Percentiles rank a stretch among this genome's conserved stretches.
Conservation (phyloP, 1,140 invertebrate genomes). For the Augochlora pura region DNA sequence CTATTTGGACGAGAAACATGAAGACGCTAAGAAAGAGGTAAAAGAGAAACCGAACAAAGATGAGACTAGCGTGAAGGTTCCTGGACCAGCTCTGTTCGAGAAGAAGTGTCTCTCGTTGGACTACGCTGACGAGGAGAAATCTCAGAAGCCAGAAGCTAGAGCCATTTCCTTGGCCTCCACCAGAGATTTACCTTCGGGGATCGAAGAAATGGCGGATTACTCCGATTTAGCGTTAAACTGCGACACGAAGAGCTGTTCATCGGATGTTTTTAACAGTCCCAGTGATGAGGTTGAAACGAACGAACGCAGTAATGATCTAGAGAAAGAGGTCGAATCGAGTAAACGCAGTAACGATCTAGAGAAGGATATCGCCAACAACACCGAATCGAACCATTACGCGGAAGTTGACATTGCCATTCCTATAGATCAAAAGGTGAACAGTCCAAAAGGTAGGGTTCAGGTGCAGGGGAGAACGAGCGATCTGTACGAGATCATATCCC, state of each 20-base stretch:
- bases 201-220: conserved; percentile 59
- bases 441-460: conserved; percentile 58
- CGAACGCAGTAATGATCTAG: neutral
- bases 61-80: conserved; percentile 2
- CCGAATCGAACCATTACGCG: conserved; percentile 59
- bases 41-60: neutral
- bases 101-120: conserved; percentile 75
- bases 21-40: neutral
- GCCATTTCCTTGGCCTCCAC: conserved; percentile 71
- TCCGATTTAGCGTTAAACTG: conserved; percentile 62
- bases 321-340: conserved; percentile 43
- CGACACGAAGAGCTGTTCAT: conserved; percentile 72
- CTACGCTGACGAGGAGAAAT: conserved; percentile 75
- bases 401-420: conserved; percentile 72
- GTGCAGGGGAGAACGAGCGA: conserved; percentile 69
- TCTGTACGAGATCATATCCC: conserved; percentile 76
- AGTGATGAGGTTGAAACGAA: conserved; percentile 51
- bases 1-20: neutral
- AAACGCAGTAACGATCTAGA: conserved; percentile 1
- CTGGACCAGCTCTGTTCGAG: conserved; percentile 72
- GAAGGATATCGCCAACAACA: conserved; percentile 12
- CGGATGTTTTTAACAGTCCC: conserved; percentile 72
- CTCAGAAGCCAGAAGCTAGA: conserved; percentile 64
- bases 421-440: conserved; percentile 65
- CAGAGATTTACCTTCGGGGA: conserved; percentile 64